Evolutionary conservation across 2,113 vertebrate genomes (phyloP).

Genomic region (Hemichromis elongatus): DNA sequence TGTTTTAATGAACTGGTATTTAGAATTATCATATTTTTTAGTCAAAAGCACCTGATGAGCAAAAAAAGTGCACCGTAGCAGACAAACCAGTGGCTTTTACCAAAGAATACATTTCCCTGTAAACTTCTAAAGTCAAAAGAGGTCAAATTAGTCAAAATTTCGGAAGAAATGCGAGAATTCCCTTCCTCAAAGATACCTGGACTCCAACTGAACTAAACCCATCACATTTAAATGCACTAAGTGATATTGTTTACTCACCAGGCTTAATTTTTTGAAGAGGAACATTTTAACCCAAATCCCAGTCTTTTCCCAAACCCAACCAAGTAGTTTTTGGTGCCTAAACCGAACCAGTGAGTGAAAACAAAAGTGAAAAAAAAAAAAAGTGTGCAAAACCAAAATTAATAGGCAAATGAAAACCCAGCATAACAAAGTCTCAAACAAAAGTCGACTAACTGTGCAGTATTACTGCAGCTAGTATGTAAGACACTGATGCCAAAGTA

Average conservation of each 20-base stretch:
- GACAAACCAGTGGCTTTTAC: not conserved
- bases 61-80: not conserved
- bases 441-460: not conserved
- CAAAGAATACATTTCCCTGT: not conserved
- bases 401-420: rapidly evolving
- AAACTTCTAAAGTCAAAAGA: not conserved
- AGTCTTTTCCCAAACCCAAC: rapidly evolving
- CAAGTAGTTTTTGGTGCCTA: not conserved
- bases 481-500: not conserved
- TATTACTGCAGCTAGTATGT: not conserved
- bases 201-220: not conserved
- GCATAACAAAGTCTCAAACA: not conserved
- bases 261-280: not conserved
- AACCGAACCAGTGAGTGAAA: not conserved
- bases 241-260: not conserved
- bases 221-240: not conserved
- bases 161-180: rapidly evolving
- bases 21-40: not conserved
- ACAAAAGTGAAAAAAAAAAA: not conserved
- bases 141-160: not conserved
- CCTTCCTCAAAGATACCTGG: not conserved
- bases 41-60: not conserved
- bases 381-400: not conserved
- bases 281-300: not conserved
- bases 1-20: not conserved